Base-by-base conservation (phyloP, 2,113 vertebrate genomes). In the Brachypodius melanocephalos region DNA sequence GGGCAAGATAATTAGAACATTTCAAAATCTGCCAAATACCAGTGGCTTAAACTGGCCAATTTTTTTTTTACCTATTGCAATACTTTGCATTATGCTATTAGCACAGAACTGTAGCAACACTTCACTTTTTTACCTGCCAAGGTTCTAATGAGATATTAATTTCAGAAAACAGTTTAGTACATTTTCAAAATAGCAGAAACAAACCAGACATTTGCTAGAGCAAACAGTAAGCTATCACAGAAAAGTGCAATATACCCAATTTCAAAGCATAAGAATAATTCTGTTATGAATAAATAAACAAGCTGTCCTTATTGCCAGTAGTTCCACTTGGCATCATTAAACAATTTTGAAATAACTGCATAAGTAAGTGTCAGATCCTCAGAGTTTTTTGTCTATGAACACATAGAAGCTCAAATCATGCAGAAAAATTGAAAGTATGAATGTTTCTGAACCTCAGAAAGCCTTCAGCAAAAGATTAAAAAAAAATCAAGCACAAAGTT, bases 71-170 rank as follows among this genome's bases (percentile, higher is more conserved):
- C 77, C 61, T 78, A 45, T 61, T 93, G 48, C 21, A 89, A 57
- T 65, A 67, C 5, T 87, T 87, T 61, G 10, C 73, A 65, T 86
- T 86, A 74, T 34, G 40, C 17, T 55, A 48, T 81, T 52, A 69
- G 32, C 69, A 84, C 6, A 75, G 51, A 91, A 85, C 36, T 57
- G 42, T 75, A 82, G 12, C 17, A 75, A 59, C 36, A 59, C 19
- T 90, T 94, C n/a, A 46, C 34, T 91, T 92, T 90, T 86, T 85
- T 85, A 92, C 77, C 86, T 95, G 89, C 65, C 61, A 87, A 78
- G 28, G 68, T 78, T 89, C 28, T 92, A 93, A 93, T 81, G 52
- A 92, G 83, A 63, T 26, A 25, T 77, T 92, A 92, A 93, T 84
- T 94, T 92, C 65, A 89, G 52, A 32, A 86, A 95, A 90, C 19